Evolutionary conservation across 2,113 vertebrate genomes (phyloP).

Genomic region (Regulus satrapa): DNA sequence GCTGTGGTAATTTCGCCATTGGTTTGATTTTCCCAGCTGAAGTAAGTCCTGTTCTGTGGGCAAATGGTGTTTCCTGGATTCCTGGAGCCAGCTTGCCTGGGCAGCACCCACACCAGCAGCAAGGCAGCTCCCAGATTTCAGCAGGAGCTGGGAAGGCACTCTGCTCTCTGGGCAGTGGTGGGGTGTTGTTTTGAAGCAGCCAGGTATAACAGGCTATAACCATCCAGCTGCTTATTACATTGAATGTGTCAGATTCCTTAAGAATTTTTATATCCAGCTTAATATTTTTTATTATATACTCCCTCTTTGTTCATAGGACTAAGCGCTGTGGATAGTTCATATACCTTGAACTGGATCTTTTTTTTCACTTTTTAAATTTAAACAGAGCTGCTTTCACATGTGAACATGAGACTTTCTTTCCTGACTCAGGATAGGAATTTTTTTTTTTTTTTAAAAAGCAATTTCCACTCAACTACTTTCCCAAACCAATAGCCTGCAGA

Average conservation of each 20-base stretch:
- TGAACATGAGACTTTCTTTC: background rate
- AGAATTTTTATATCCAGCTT: background rate
- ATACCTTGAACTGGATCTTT: background rate
- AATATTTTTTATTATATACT: background rate
- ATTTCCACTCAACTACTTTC: background rate
- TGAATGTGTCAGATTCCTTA: background rate
- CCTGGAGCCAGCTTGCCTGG: background rate
- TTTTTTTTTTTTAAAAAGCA: background rate
- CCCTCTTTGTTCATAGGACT: background rate
- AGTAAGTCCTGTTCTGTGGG: background rate
- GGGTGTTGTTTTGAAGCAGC: background rate
- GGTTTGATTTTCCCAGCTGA: background rate
- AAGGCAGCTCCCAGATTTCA: background rate
- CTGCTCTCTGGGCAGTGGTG: background rate
- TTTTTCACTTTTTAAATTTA: background rate
- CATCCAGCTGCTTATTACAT: background rate
- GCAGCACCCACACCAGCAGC: background rate
- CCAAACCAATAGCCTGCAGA: background rate
- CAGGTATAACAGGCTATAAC: background rate
- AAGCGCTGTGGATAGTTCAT: background rate
- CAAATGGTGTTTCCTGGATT: background rate
- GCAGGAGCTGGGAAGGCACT: background rate
- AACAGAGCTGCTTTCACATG: constrained; percentile 15
- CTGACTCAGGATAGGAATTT: background rate
- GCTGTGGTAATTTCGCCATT: background rate